These are phyloP conservation scores for Brachyrhaphis roseni DNA, from an alignment of 2,797 vertebrate species.

Conservation along the genomic window DNA sequence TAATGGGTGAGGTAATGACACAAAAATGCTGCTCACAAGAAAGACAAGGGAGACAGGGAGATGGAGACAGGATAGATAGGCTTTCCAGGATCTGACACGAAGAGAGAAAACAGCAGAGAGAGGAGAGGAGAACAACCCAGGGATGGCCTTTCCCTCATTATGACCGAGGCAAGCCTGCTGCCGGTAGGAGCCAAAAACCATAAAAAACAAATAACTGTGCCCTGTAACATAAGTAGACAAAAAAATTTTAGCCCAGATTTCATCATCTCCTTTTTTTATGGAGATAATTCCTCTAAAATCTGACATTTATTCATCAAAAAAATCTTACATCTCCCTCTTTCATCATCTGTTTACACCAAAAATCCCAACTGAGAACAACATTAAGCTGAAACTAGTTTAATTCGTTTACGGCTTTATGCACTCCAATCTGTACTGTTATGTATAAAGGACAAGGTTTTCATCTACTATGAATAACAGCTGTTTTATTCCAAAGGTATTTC, in stretches of 20 bases:
- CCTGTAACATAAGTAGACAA: no score
- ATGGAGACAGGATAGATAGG: constrained; percentile 28
- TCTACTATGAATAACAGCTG: constrained; percentile 29
- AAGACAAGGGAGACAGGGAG: constrained; percentile 44
- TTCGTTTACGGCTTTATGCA: not conserved
- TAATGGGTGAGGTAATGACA: constrained; percentile 82
- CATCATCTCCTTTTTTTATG: not conserved
- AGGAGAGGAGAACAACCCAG: constrained; percentile 38
- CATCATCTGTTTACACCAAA: not conserved
- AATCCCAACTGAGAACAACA: not conserved
- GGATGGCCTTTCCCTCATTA: constrained; percentile 57
- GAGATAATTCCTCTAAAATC: not conserved
- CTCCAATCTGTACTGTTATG: not conserved
- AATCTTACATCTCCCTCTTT: not conserved
- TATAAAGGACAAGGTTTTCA: constrained; percentile 16
- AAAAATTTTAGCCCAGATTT: not conserved
- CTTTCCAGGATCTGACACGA: constrained; percentile 41
- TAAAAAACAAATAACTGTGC: not conserved
- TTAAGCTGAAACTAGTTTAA: not conserved
- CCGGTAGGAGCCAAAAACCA: not conserved
- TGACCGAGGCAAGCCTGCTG: constrained; percentile 5
- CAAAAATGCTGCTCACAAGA: constrained; percentile 81
- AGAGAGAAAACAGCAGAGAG: constrained; percentile 17
- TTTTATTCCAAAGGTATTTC: constrained; percentile 42
- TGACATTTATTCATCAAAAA: not conserved